Conservation (phyloP, 2,888 invertebrate genomes). For the Oithona nana region DNA sequence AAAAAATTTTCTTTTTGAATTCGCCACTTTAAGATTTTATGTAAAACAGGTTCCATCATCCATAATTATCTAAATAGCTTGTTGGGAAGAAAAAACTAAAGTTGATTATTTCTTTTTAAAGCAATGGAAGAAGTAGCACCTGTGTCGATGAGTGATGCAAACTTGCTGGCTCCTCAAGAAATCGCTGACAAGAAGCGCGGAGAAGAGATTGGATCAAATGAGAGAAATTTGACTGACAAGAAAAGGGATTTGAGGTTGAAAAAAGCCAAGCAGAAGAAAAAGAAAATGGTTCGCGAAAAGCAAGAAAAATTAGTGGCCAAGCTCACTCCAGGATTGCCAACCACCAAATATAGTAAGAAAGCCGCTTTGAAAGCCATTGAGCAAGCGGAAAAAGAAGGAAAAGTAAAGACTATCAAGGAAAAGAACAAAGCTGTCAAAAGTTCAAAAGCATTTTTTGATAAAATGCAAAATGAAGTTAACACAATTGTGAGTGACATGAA, state of each 20-base stretch:
- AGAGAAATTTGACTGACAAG: constrained; percentile 65
- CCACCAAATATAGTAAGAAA: constrained; percentile 36
- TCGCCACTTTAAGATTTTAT: too few relatives aligned
- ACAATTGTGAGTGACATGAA: background rate
- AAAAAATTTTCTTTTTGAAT: too few relatives aligned
- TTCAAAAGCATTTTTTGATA: constrained; percentile 64
- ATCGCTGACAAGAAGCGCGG: constrained; percentile 37
- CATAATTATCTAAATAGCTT: too few relatives aligned
- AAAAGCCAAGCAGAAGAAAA: constrained; percentile 50
- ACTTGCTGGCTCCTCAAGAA: constrained; percentile 79
- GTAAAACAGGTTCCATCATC: too few relatives aligned
- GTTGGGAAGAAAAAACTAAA: too few relatives aligned
- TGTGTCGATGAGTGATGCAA: constrained; percentile 59
- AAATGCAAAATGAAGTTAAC: constrained; percentile 44
- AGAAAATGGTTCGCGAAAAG: constrained; percentile 28
- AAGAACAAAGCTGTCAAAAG: constrained; percentile 40
- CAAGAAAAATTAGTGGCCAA: constrained; percentile 26
- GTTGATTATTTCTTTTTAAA: too few relatives aligned
- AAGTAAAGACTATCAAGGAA: constrained; percentile 29
- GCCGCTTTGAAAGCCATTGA: constrained; percentile 41
- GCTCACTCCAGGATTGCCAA: constrained; percentile 33
- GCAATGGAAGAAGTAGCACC: constrained; percentile 91
- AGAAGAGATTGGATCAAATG: constrained; percentile 47
- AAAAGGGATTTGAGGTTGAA: constrained; percentile 70
- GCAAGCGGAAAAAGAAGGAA: constrained; percentile 43